phyloP scores from a whole-genome alignment of 1,140 invertebrate genomes.

The Apis cerana region DNA sequence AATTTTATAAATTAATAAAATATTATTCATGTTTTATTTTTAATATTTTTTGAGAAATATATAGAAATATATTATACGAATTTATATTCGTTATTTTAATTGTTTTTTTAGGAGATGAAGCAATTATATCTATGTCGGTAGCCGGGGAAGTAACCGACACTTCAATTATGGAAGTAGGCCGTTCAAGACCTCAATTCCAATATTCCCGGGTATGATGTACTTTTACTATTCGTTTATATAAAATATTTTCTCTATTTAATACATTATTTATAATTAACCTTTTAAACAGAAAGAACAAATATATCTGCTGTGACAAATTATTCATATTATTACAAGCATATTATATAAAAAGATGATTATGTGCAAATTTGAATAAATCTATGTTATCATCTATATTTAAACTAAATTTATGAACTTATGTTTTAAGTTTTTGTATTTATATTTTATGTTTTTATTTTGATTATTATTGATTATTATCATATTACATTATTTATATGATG shows the following conservation, averaged over 20 bases:
- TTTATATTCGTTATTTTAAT: slow-evolving; percentile 17
- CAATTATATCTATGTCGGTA: slow-evolving; percentile 79
- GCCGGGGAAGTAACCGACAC: slow-evolving; percentile 79
- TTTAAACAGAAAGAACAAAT: neutral
- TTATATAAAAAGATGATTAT: too few species aligned
- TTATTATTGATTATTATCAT: too few species aligned
- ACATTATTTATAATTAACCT: neutral
- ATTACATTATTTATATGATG: too few species aligned
- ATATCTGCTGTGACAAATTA: neutral
- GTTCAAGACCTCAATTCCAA: slow-evolving; percentile 78
- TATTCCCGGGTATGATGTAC: slow-evolving; percentile 73
- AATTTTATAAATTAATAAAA: neutral
- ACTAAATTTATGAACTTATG: too few species aligned
- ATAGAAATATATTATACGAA: neutral
- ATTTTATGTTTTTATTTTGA: too few species aligned
- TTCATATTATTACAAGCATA: neutral
- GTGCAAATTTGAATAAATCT: too few species aligned
- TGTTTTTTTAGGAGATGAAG: slow-evolving; percentile 76
- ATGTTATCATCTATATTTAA: too few species aligned
- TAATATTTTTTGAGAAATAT: neutral
- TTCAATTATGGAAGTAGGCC: slow-evolving; percentile 79
- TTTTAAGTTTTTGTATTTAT: too few species aligned
- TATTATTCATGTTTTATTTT: neutral
- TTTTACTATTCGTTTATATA: neutral
- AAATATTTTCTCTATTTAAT: neutral